Conservation (phyloP, 2,797 vertebrate genomes). For the Steatocranus sp. region DNA sequence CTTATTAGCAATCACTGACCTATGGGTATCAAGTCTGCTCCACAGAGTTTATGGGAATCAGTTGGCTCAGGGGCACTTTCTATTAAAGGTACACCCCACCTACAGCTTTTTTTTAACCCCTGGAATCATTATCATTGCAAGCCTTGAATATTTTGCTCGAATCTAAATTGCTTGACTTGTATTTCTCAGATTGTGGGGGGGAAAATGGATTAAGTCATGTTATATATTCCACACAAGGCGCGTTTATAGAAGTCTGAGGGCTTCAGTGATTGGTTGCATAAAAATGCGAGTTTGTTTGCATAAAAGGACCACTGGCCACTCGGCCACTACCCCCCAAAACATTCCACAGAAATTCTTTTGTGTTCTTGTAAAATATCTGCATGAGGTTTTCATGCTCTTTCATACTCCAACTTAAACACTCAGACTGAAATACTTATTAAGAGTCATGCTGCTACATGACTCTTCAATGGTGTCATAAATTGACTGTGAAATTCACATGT, state of each 20-base stretch:
- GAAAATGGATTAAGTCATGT: slow-evolving; percentile 39
- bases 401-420: slow-evolving; percentile 35
- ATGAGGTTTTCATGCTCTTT: slow-evolving; percentile 24
- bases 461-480: slow-evolving; percentile 74
- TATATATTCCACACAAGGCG: slow-evolving; percentile 42
- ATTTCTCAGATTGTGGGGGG: slow-evolving; percentile 47
- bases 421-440: slow-evolving; percentile 42
- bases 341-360: slow-evolving; percentile 14
- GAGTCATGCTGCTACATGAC: slow-evolving; percentile 63
- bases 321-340: neutral
- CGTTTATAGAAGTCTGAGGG: slow-evolving; percentile 16
- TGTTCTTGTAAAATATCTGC: slow-evolving; percentile 23
- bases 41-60: slow-evolving; percentile 74
- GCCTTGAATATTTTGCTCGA: slow-evolving; percentile 66
- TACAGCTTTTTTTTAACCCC: slow-evolving; percentile 70
- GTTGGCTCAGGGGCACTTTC: slow-evolving; percentile 66
- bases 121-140: slow-evolving; percentile 68
- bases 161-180: slow-evolving; percentile 68
- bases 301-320: neutral
- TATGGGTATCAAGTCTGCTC: slow-evolving; percentile 78
- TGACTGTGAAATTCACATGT: slow-evolving; percentile 75
- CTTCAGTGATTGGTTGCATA: slow-evolving; percentile 13
- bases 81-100: slow-evolving; percentile 68
- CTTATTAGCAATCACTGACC: slow-evolving; percentile 83
- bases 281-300: slow-evolving; percentile 39